These are phyloP conservation scores for Alauda arvensis DNA, from an alignment of 2,797 vertebrate species.

Conservation along the genomic window DNA sequence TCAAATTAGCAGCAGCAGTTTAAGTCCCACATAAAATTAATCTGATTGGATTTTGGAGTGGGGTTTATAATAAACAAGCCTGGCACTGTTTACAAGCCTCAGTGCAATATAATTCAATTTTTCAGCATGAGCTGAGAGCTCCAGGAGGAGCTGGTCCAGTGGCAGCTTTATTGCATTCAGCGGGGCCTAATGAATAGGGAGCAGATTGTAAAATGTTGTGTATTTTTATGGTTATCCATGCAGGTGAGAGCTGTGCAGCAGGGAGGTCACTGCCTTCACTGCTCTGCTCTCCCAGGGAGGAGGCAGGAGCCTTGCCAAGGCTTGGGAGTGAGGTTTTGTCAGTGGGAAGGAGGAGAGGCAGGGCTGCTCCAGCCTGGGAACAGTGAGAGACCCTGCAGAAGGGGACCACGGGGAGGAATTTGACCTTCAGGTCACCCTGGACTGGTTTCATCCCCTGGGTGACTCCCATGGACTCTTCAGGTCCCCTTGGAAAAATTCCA, in stretches of 20 bases:
- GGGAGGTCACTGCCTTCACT: background rate
- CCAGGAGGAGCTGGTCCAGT: background rate
- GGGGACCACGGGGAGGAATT: background rate
- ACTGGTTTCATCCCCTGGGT: background rate
- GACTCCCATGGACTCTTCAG: no score
- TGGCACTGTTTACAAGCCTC: constrained; percentile 30
- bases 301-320: background rate
- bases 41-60: constrained; percentile 33
- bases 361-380: background rate
- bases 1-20: constrained; percentile 20
- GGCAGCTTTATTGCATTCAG: constrained; percentile 11
- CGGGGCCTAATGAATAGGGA: constrained; percentile 19
- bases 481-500: background rate
- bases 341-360: no score
- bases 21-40: constrained; percentile 23
- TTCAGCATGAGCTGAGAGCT: constrained; percentile 9
- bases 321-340: background rate
- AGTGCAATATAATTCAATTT: constrained; percentile 21
- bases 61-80: constrained; percentile 26
- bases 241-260: background rate
- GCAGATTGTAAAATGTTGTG: background rate
- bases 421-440: background rate
- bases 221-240: background rate
- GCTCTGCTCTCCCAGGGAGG: background rate
- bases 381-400: background rate